phyloP scores from a whole-genome alignment of 53 echinoderm and acorn worm genomes.

The Apostichopus leukothele region DNA sequence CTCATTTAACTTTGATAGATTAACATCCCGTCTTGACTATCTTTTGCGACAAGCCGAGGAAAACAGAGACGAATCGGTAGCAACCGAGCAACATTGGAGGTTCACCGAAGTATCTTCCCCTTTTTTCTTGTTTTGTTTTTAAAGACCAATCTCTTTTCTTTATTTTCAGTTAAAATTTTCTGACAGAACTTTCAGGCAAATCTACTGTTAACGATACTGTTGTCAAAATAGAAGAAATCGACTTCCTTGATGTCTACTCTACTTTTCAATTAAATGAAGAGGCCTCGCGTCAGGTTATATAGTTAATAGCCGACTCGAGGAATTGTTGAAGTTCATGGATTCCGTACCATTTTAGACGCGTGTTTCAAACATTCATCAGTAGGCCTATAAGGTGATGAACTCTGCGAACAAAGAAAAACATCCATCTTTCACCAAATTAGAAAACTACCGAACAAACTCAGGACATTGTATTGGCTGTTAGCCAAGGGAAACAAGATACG shows the following conservation, averaged over 20 bases:
- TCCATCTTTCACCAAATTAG: too few relatives aligned
- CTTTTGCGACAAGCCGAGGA: neutral
- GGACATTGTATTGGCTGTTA: too few relatives aligned
- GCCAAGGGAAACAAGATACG: too few relatives aligned
- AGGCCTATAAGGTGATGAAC: too few relatives aligned
- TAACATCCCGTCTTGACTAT: slow-evolving; percentile 25
- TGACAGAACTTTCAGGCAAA: neutral
- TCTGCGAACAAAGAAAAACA: too few relatives aligned
- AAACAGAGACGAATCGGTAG: neutral
- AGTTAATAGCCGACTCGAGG: too few relatives aligned
- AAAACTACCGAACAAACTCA: too few relatives aligned
- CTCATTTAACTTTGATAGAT: slow-evolving; percentile 21
- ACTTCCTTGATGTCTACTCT: neutral
- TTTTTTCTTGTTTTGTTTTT: neutral
- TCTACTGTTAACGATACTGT: neutral
- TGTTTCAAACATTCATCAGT: too few relatives aligned
- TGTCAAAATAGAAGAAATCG: neutral
- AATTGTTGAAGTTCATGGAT: too few relatives aligned
- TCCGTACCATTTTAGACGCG: too few relatives aligned
- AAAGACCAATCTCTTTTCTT: too few relatives aligned
- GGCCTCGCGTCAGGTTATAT: neutral
- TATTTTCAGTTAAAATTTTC: too few relatives aligned
- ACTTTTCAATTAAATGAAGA: neutral
- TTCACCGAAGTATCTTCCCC: neutral
- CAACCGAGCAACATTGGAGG: neutral